Base-by-base conservation (phyloP, 1,140 invertebrate species). In the Monomorium pharaonis region DNA sequence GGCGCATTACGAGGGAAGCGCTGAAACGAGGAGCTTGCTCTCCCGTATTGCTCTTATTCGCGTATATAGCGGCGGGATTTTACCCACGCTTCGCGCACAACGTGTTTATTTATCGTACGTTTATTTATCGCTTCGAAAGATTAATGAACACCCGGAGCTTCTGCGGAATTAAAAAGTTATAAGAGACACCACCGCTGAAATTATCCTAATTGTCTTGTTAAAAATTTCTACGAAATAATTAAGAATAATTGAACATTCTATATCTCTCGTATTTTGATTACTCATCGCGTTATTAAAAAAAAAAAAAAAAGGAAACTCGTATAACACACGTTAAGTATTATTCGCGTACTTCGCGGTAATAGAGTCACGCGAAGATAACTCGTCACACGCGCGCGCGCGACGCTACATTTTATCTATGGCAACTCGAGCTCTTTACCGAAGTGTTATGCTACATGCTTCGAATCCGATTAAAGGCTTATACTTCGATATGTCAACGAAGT, bases 1-100 rank as follows among this genome's bases (percentile, higher is more conserved):
- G 47, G 56, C 67, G 75, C 44, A 84, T 86, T 86, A 86, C 81
- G 74, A 87, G 77, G 86, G 84, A 80, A 67, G 62, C 84, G 84
- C 75, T 67, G 75, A 80, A 80, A 85, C 75, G 63, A 85, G 63
- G 63, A 80, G 74, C 75, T 84, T 21, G 54, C 51, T 33, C 63
- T 85, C 49, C 65, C n/a, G n/a, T n/a, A 58, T 85, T 80, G 75
- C 67, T 78, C 63, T 80, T 85, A 58, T 85, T 78, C 47, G 42
- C 37, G 77, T 85, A 85, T 85, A 85, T 24, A 80, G 76, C 44
- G 44, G 63, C 27, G 51, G 44, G 78, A 83, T 70, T 81, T 72
- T 72, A 72, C 18, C 18, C 24, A n/a, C 56, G 54, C 67, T 60
- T 74, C 37, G 67, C 69, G 54, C 78, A 72, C 51, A 81, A 70